phyloP scores from a whole-genome alignment of 1,140 invertebrate genomes.

The Trichonephila inaurata region DNA sequence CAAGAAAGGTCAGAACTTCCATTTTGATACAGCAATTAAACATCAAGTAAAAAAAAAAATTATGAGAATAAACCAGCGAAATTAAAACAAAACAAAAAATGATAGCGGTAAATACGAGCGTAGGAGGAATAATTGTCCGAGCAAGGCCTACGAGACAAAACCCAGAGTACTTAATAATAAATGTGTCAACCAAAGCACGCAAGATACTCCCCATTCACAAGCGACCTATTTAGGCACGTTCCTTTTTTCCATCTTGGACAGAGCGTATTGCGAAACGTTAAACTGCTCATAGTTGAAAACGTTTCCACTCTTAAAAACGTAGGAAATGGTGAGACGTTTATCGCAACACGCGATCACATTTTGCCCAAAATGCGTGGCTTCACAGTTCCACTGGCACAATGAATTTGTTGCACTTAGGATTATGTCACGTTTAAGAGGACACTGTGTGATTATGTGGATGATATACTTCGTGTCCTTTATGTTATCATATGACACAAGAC shows the following conservation, averaged over 20 bases:
- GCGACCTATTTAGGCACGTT: conserved; percentile 47
- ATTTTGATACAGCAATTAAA: conserved; percentile 58
- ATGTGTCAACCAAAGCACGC: conserved; percentile 64
- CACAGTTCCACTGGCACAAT: conserved; percentile 21
- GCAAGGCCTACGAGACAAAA: conserved; percentile 33
- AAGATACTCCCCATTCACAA: conserved; percentile 31
- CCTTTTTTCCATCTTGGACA: not conserved
- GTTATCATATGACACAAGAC: not conserved
- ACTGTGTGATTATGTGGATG: not conserved
- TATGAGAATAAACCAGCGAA: not conserved
- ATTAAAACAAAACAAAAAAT: not conserved
- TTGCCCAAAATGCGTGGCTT: not conserved
- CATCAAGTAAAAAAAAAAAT: not conserved
- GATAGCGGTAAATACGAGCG: conserved; percentile 28
- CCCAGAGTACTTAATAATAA: conserved; percentile 62
- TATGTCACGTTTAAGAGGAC: not conserved
- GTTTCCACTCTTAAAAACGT: not conserved
- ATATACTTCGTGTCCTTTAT: not conserved
- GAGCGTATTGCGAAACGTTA: not conserved
- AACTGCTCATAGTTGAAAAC: not conserved
- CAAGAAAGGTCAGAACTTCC: conserved; percentile 39
- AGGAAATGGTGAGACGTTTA: not conserved
- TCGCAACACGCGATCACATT: conserved; percentile 36
- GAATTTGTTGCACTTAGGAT: not conserved
- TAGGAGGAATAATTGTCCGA: conserved; percentile 64